Conservation (phyloP, 2,797 vertebrate genomes). For the Myotis planiceps region DNA sequence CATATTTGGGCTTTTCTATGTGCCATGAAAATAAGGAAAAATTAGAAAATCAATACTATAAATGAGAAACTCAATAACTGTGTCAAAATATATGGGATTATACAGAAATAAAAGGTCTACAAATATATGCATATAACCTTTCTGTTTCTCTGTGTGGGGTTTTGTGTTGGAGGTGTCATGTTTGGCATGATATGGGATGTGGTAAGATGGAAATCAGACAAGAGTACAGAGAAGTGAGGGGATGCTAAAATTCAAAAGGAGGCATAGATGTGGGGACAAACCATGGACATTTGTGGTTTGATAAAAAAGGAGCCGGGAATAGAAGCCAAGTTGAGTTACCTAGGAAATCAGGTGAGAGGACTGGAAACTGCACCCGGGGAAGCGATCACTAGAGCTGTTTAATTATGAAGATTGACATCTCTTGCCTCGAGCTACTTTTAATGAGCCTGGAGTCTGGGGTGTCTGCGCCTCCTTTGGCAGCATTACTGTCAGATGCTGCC, state of each 20-base stretch:
- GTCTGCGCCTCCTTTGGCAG: not conserved
- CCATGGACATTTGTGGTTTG: not conserved
- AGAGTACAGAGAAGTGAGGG: not conserved
- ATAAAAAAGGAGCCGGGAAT: not conserved
- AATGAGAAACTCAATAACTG: not conserved
- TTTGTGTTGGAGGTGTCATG: not conserved
- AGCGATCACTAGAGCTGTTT: not conserved
- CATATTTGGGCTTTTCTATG: not conserved
- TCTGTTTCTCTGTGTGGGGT: not conserved
- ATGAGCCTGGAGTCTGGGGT: not conserved
- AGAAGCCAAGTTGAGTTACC: not conserved
- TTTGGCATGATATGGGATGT: not conserved
- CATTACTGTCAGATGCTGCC: not conserved
- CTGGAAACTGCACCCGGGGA: not conserved
- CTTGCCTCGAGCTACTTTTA: conserved; percentile 45
- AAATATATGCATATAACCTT: not conserved
- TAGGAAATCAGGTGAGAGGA: not conserved
- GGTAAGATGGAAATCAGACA: not conserved
- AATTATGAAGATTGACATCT: conserved; percentile 20
- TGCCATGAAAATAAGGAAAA: not conserved
- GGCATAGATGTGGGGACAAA: not conserved
- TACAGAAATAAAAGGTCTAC: not conserved
- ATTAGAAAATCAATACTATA: not conserved
- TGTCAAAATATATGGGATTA: not conserved
- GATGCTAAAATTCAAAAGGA: not conserved